Conservation (phyloP, 2,888 invertebrate genomes). For the Eupeodes latifasciatus region DNA sequence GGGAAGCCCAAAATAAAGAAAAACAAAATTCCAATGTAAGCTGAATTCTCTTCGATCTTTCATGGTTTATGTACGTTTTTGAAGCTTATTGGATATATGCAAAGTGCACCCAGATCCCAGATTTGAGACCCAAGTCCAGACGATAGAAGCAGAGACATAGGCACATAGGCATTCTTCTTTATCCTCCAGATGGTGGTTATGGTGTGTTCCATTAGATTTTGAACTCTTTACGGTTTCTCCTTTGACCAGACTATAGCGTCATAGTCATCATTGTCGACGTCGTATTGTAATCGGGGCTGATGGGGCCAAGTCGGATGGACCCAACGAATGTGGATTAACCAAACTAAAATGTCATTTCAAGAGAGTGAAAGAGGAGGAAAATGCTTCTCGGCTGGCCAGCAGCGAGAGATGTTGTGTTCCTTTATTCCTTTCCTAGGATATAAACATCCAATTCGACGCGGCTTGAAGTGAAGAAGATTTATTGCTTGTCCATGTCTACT, state of each 20-base stretch:
- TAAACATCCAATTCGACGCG: conserved; percentile 76
- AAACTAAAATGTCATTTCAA: conserved; percentile 69
- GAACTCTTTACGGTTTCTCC: conserved; percentile 39
- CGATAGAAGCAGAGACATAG: background rate
- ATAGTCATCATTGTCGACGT: background rate
- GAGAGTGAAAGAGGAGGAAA: conserved; percentile 32
- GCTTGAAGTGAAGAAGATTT: conserved; percentile 76
- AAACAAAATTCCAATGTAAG: conserved; percentile 6
- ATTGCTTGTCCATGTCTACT: conserved; percentile 74
- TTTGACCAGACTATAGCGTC: conserved; percentile 31
- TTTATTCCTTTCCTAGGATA: conserved; percentile 63
- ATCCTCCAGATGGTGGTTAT: conserved; percentile 65
- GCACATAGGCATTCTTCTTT: conserved; percentile 32
- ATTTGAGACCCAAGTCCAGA: background rate
- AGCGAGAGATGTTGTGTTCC: conserved; percentile 55
- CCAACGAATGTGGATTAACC: conserved; percentile 60
- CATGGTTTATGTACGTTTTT: conserved; percentile 62
- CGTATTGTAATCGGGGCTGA: background rate
- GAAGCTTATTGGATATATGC: conserved; percentile 73
- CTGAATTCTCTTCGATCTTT: conserved; percentile 21
- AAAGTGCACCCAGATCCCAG: conserved; percentile 46
- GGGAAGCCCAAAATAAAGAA: conserved; percentile 62
- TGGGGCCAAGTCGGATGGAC: background rate
- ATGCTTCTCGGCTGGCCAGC: conserved; percentile 39
- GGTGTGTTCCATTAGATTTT: conserved; percentile 48